Percentiles rank a stretch among this genome's conserved stretches.
These are phyloP conservation scores for Stegophylla sp. DNA, from an alignment of 2,888 invertebrate species.

Conservation along the genomic window DNA sequence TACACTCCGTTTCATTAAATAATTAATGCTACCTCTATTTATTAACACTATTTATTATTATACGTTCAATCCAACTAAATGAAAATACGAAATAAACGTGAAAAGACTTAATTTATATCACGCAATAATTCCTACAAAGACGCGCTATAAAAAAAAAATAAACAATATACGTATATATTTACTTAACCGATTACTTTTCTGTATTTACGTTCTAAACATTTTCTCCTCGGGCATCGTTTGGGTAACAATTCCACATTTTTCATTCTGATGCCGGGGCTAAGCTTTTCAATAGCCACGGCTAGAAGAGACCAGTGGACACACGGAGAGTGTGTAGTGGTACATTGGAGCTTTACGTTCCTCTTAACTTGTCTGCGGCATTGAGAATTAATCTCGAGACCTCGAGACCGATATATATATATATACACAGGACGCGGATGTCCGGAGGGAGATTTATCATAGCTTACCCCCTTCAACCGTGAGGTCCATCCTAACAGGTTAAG, in stretches of 20 bases:
- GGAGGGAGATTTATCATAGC: slow-evolving; percentile 50
- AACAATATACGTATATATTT: slow-evolving; percentile 7
- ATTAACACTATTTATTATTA: no score
- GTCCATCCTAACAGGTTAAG: slow-evolving; percentile 42
- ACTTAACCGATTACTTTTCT: not conserved
- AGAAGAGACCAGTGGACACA: not conserved
- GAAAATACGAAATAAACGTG: not conserved
- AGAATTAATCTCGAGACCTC: slow-evolving; percentile 39
- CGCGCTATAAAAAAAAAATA: not conserved
- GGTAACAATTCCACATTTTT: slow-evolving; percentile 24
- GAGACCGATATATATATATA: not conserved
- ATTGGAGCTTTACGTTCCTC: slow-evolving; percentile 11
- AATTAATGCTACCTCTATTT: no score
- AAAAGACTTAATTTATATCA: not conserved
- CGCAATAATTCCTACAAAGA: not conserved
- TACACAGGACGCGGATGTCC: slow-evolving; percentile 18
- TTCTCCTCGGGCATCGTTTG: not conserved
- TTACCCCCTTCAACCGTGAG: slow-evolving; percentile 13
- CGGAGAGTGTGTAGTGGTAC: no score
- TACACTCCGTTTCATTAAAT: no score
- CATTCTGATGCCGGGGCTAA: not conserved
- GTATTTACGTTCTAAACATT: not conserved
- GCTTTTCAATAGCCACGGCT: slow-evolving; percentile 13
- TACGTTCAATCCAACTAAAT: no score
- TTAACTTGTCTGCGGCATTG: slow-evolving; percentile 8